Base-by-base conservation (phyloP, 2,888 invertebrate genomes). In the Allophyes oxyacanthae region DNA sequence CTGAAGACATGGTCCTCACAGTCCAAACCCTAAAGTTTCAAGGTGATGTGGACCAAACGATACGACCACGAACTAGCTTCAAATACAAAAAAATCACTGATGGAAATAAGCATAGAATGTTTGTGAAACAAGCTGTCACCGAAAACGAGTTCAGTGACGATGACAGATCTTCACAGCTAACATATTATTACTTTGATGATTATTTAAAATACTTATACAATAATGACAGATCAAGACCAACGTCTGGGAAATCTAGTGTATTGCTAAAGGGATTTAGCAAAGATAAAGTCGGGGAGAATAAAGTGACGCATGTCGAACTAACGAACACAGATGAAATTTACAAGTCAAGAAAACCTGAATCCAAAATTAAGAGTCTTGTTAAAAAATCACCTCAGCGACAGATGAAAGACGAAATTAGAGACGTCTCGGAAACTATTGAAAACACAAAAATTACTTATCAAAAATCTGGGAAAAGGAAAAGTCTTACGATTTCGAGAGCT, bases 11-110 rank as follows among this genome's bases (percentile, higher is more conserved):
- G 46, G 89, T 82, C 45, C 87, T 94, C 0, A 84, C 93, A 1
- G 91, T 94, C 1, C 92, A 92, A 77, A 94, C 90, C 14, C 75
- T 94, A 34, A 83, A 90, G 66, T 94, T 93, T 56, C 83, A 86
- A 69, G 93, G 93, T 0, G 79, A 86, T 11, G 63, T 78, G 1
- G 81, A 86, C 14, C 82, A 85, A 53, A 75, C 70, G 0, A 89
- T 84, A 63, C 84, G 84, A 64, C 84, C 83, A 0, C 79, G 88
- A 40, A 88, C 89, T 4, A 86, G 88, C 60, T 93, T 92, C 45
- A 93, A 93, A 76, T 94, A 89, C 64, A 92, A 88, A 78, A 83
- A 81, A 5, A 64, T 80, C 6, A 74, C 78, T 0, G 79, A 82
- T 50, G 78, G 77, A 7, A 85, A 78, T 40, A 84, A 81, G 61